Conservation (phyloP, 2,113 vertebrate species). For the Sinosuthora webbiana region DNA sequence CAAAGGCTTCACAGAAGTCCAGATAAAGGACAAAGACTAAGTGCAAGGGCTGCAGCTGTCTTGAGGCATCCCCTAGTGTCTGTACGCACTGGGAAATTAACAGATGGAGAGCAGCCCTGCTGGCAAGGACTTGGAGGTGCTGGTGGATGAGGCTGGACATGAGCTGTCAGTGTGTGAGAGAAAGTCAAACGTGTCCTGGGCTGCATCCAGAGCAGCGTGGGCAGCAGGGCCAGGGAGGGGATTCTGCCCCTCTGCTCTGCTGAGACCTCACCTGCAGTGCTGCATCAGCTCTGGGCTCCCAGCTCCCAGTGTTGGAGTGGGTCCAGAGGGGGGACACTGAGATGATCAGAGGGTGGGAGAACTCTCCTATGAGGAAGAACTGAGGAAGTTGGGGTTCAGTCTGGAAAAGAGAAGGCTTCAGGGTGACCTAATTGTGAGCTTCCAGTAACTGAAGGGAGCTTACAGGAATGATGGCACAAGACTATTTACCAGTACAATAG, state of each 20-base stretch:
- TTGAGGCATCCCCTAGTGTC: too few species aligned
- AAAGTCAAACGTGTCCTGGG: fast-evolving
- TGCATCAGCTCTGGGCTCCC: not conserved
- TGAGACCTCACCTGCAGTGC: not conserved
- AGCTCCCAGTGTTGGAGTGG: fast-evolving
- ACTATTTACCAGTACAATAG: not conserved
- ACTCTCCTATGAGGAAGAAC: not conserved
- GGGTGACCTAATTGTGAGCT: not conserved
- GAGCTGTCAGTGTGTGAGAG: not conserved
- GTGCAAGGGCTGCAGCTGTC: too few species aligned
- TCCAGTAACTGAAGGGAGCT: not conserved
- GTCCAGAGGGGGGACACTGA: too few species aligned
- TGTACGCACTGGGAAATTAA: not conserved
- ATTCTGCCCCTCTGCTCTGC: not conserved
- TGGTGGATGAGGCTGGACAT: not conserved
- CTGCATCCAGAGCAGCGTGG: not conserved
- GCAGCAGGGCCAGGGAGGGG: not conserved
- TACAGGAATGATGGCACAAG: not conserved
- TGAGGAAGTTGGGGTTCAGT: not conserved
- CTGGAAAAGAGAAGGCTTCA: not conserved
- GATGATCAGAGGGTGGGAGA: too few species aligned
- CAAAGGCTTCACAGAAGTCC: not conserved
- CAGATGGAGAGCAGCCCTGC: not conserved
- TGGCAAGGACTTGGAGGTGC: fast-evolving
- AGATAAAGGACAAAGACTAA: not conserved